Evolutionary conservation across 2,888 invertebrate species (phyloP).

Genomic region (Halictus quadricinctus): DNA sequence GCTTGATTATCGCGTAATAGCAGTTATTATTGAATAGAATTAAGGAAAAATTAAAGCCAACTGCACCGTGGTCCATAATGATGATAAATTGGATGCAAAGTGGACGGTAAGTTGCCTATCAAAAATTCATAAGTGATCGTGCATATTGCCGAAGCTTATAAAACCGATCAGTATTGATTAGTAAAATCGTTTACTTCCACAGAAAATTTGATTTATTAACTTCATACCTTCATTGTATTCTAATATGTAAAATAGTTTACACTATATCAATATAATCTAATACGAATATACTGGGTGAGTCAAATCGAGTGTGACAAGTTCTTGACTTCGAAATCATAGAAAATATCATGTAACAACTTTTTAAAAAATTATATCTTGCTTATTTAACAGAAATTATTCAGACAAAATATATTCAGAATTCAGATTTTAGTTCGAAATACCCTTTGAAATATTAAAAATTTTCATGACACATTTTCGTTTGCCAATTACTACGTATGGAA

Average conservation of each 20-base stretch:
- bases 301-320: background rate
- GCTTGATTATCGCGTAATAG: conserved; percentile 50
- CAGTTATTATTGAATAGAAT: conserved; percentile 69
- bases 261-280: too few species aligned
- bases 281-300: background rate
- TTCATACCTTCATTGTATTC: background rate
- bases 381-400: background rate
- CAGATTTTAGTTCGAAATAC: too few species aligned
- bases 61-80: conserved; percentile 63
- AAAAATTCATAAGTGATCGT: background rate
- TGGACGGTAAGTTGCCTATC: conserved; percentile 26
- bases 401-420: background rate
- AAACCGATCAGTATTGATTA: background rate
- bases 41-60: conserved; percentile 70
- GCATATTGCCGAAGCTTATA: background rate
- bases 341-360: too few species aligned
- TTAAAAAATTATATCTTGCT: too few species aligned
- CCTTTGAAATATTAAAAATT: background rate
- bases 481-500: background rate
- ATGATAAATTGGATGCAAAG: conserved; percentile 68
- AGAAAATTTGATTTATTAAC: background rate
- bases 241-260: background rate
- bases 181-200: background rate
- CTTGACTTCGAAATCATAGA: background rate
- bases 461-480: background rate